A percentile compares a stretch with the other conserved stretches of the same genome.
phyloP scores from a whole-genome alignment of 2,888 invertebrate species.

The Parthenolecanium corni region DNA sequence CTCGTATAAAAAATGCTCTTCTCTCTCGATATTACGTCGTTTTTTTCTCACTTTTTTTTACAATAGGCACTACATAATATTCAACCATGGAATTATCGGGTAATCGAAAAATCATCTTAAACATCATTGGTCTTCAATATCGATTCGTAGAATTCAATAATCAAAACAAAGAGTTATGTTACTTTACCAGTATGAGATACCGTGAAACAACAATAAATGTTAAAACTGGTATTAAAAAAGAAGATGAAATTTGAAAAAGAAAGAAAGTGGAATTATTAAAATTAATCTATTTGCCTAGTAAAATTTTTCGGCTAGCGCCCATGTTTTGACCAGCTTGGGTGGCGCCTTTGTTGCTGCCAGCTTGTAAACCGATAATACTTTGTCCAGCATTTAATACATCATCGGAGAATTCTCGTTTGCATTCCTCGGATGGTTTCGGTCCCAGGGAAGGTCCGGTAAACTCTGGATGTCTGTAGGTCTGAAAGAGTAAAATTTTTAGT shows the following conservation, averaged over 20 bases:
- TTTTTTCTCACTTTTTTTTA: too few relatives aligned
- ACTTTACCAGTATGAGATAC: background rate
- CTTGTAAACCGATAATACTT: conserved; percentile 83
- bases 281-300: conserved; percentile 67
- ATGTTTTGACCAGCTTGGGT: conserved; percentile 82
- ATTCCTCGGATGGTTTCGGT: conserved; percentile 86
- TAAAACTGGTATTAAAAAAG: conserved; percentile 1
- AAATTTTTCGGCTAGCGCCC: conserved; percentile 80
- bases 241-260: background rate
- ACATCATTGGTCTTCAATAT: background rate
- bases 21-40: too few relatives aligned
- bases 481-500: conserved; percentile 32
- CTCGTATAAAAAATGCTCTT: too few relatives aligned
- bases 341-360: conserved; percentile 92
- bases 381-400: conserved; percentile 82
- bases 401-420: conserved; percentile 87
- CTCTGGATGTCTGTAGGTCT: conserved; percentile 76
- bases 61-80: background rate
- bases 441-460: conserved; percentile 81
- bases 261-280: conserved; percentile 5
- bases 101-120: background rate
- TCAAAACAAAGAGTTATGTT: background rate
- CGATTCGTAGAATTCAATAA: background rate
- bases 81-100: background rate
- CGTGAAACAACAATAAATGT: background rate